Percentiles rank a stretch among this genome's conserved stretches.
phyloP scores from a whole-genome alignment of 2,797 vertebrate genomes.

The Pseudochirops corinnae region DNA sequence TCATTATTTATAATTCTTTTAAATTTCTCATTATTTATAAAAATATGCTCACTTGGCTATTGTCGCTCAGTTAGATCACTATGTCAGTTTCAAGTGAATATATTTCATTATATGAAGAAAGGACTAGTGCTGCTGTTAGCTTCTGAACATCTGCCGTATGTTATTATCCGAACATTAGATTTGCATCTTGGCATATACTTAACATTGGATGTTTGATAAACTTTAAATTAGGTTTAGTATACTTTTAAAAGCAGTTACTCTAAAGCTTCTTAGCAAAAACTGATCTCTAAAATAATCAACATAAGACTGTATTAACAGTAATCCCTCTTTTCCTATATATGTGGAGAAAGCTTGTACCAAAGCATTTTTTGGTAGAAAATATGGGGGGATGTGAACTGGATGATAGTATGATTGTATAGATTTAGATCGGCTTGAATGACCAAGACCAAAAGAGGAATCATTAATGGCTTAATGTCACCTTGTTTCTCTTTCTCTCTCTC shows the following conservation, averaged over 20 bases:
- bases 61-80: background rate
- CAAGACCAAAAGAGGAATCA: background rate
- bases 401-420: background rate
- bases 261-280: constrained; percentile 36
- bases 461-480: background rate
- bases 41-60: background rate
- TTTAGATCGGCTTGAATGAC: background rate
- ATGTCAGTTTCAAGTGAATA: constrained; percentile 32
- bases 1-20: background rate
- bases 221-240: background rate
- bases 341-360: too few relatives aligned
- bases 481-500: too few relatives aligned
- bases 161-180: background rate
- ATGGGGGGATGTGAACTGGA: background rate
- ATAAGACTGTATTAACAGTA: constrained; percentile 9
- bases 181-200: background rate
- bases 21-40: background rate
- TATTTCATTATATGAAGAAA: constrained; percentile 7
- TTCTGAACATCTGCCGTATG: background rate
- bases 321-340: constrained; percentile 1
- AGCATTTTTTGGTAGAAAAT: too few relatives aligned
- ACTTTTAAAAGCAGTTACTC: too few relatives aligned
- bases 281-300: constrained; percentile 15
- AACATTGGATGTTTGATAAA: background rate
- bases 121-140: background rate